Conservation (phyloP, 2,113 vertebrate species). For the Verasper variegatus region DNA sequence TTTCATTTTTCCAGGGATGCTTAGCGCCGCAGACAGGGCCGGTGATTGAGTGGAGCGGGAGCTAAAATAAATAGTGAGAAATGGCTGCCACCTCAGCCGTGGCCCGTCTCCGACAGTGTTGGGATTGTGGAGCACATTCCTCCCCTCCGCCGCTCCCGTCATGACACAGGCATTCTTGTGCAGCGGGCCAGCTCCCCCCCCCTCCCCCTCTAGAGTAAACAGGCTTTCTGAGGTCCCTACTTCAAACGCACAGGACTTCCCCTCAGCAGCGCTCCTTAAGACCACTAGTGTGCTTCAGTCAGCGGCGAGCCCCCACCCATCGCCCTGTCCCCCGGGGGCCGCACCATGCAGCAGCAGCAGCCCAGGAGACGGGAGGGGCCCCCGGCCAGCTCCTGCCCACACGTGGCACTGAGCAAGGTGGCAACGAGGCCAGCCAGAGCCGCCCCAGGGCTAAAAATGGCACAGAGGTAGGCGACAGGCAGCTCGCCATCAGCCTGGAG, state of each 20-base stretch:
- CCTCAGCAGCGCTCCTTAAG: constrained; percentile 72
- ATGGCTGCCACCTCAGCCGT: constrained; percentile 70
- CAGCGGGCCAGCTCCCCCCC: constrained; percentile 33
- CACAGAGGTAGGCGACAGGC: constrained; percentile 53
- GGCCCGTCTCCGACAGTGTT: constrained; percentile 78
- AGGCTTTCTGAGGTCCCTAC: constrained; percentile 78
- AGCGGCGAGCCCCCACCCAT: constrained; percentile 24
- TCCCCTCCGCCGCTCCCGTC: constrained; percentile 63
- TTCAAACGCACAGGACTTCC: constrained; percentile 83
- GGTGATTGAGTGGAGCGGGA: constrained; percentile 67
- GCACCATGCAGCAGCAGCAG: constrained; percentile 30
- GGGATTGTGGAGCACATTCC: constrained; percentile 83
- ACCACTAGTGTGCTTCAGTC: constrained; percentile 74
- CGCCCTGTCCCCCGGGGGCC: constrained; percentile 51
- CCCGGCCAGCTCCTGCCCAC: constrained; percentile 43
- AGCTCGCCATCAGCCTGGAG: constrained; percentile 41
- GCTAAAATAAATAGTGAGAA: constrained; percentile 76
- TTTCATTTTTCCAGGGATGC: constrained; percentile 61
- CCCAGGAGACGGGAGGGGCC: constrained; percentile 36
- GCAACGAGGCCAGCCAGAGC: constrained; percentile 55
- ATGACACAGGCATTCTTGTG: constrained; percentile 83
- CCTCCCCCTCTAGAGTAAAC: constrained; percentile 72
- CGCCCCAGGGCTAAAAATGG: constrained; percentile 67
- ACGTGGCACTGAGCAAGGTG: constrained; percentile 64
- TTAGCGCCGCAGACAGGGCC: constrained; percentile 57